Evolutionary conservation across 1,140 invertebrate genomes (phyloP), one percentile per base, ranked within the genome.

Genomic region (Bombus terrestris): DNA sequence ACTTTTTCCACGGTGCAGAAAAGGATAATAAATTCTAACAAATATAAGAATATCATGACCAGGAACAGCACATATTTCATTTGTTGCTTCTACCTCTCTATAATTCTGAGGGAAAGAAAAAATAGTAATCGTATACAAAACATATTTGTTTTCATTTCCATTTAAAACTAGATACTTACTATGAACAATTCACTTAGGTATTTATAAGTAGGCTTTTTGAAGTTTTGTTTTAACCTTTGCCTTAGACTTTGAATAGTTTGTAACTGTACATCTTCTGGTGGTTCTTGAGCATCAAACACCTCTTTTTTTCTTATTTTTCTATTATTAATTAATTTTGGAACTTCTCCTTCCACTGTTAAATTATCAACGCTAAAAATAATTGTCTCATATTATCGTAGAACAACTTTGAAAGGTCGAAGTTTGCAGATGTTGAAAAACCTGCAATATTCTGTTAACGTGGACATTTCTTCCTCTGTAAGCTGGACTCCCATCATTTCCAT

Each of bases 11-110:
- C 66, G 47, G 13, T 78, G 66, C 0, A 39, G 39, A 3, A 76
- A 73, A 66, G 95, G 95, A 43, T 95, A 81, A 84, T 96, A 96
- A 25, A 96, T 71, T 28, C 95, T 93, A 13, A 96, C 89, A 35
- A 87, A 95, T 64, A 96, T 78, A 37, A 95, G 83, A 32, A 95
- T 83, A 72, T 96, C 95, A 59, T 90, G 66, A 5, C 91, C 88
- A 9, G 87, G 91, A 35, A 64, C 43, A 59, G 86, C 75, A 35
- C n/a, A 3, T 3, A 12, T 13, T 68, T 28, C 28, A 62, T 53
- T 25, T 13, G 2, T 6, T 39, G 69, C 25, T 57, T 10, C 39
- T 22, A 37, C 66, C 62, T 81, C 66, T 1, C 82, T 37, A 68
- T 89, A 73, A 28, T 72, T 85, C 91, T 92, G 39, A 81, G 89